phyloP scores from a whole-genome alignment of 2,797 vertebrate species.

The Sternarchorhynchus goeldii region DNA sequence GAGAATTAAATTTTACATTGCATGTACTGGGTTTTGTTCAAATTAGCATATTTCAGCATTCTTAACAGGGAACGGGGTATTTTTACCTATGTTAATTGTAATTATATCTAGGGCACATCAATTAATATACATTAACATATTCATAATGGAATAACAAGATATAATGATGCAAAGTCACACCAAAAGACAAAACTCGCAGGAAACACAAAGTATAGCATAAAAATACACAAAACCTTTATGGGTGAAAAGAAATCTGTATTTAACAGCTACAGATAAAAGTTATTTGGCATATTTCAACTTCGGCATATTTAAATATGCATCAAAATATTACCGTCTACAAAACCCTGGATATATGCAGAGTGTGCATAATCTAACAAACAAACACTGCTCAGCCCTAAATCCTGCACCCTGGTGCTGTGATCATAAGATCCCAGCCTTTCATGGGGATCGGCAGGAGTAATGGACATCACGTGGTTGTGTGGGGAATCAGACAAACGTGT shows the following conservation, averaged over 20 bases:
- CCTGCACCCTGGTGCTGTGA: conserved; percentile 22
- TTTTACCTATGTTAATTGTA: too few species aligned
- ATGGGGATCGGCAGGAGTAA: background rate
- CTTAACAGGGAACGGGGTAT: too few species aligned
- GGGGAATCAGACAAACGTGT: background rate
- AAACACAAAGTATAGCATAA: background rate
- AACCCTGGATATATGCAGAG: conserved; percentile 10
- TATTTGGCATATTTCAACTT: background rate
- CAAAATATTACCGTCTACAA: background rate
- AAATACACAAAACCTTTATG: background rate
- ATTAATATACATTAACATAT: background rate
- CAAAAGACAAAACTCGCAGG: background rate
- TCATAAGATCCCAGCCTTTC: conserved; percentile 11
- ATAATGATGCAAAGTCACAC: background rate
- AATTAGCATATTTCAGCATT: too few species aligned
- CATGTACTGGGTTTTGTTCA: too few species aligned
- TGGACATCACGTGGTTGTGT: conserved; percentile 23
- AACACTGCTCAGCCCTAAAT: conserved; percentile 4
- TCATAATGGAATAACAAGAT: background rate
- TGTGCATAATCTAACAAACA: conserved; percentile 12
- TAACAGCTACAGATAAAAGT: background rate
- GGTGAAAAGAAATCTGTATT: background rate
- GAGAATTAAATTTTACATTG: background rate
- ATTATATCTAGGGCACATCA: background rate
- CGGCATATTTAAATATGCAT: background rate